Percentiles rank a stretch among this genome's conserved stretches.
Evolutionary conservation across 2,888 invertebrate species (phyloP).

Genomic region (Melieria picta): DNA sequence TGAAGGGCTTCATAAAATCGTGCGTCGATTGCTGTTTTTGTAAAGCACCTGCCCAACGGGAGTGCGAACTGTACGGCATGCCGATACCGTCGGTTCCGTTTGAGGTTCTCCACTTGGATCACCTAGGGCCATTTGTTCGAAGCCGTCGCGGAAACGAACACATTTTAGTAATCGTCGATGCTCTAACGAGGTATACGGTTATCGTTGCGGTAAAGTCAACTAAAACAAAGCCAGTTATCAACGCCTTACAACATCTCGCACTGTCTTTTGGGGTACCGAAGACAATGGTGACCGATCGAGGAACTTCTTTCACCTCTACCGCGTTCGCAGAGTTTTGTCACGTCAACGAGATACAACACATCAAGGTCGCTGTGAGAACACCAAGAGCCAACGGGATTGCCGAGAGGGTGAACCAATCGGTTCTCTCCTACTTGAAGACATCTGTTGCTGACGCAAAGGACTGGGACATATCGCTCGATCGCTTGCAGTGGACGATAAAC

Average conservation of each 20-base stretch:
- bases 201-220: slow-evolving; percentile 10
- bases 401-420: slow-evolving; percentile 35
- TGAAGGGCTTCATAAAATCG: too few species aligned
- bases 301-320: slow-evolving; percentile 40
- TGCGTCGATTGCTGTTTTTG: slow-evolving; percentile 44
- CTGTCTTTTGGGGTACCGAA: slow-evolving; percentile 33
- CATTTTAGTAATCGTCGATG: slow-evolving; percentile 36
- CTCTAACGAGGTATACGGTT: slow-evolving; percentile 35
- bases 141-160: slow-evolving; percentile 33
- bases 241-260: slow-evolving; percentile 35
- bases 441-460: too few species aligned
- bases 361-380: slow-evolving; percentile 39
- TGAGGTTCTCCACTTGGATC: slow-evolving; percentile 41
- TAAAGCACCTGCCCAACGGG: slow-evolving; percentile 33
- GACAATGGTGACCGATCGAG: slow-evolving; percentile 35
- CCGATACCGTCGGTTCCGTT: slow-evolving; percentile 32
- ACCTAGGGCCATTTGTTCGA: slow-evolving; percentile 44
- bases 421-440: slow-evolving; percentile 35
- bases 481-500: not conserved
- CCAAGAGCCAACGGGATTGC: slow-evolving; percentile 39
- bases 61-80: slow-evolving; percentile 36
- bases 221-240: slow-evolving; percentile 23
- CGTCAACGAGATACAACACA: slow-evolving; percentile 34
- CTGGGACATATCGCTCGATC: too few species aligned
- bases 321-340: slow-evolving; percentile 25